Evolutionary conservation across 2,888 invertebrate species (phyloP).

Genomic region (Gymnoscelis rufifasciata): DNA sequence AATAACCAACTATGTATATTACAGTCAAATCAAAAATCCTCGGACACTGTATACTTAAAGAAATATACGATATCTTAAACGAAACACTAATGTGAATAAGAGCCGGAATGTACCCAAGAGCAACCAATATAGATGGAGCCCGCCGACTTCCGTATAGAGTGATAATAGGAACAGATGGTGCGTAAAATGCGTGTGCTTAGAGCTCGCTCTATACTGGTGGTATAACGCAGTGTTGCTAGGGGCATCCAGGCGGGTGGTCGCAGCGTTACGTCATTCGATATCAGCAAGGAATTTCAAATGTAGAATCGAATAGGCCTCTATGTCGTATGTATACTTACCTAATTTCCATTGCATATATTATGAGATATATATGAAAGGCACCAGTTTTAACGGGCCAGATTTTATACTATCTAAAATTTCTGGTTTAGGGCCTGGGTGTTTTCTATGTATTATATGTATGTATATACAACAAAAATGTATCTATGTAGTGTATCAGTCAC

Average conservation of each 20-base stretch:
- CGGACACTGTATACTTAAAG: no score
- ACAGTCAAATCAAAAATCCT: no score
- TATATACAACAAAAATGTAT: no score
- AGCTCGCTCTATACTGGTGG: conserved; percentile 17
- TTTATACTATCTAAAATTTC: no score
- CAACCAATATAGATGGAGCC: conserved; percentile 16
- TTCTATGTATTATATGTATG: no score
- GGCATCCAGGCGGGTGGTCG: conserved; percentile 48
- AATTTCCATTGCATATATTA: background rate
- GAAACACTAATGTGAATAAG: background rate
- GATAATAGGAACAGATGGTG: conserved; percentile 9
- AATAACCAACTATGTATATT: no score
- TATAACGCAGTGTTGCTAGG: conserved; percentile 64
- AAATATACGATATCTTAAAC: no score
- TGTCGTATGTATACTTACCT: background rate
- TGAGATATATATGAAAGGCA: no score
- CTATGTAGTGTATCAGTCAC: no score
- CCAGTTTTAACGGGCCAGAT: no score
- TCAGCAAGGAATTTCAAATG: conserved; percentile 28
- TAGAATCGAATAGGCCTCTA: background rate
- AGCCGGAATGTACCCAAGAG: conserved; percentile 3
- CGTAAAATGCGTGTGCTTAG: conserved; percentile 12
- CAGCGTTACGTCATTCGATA: conserved; percentile 61
- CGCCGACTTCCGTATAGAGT: conserved; percentile 7
- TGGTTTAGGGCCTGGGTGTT: no score